These are phyloP conservation scores for Nyctibius bracteatus DNA, from an alignment of 2,113 vertebrate species.

Conservation along the genomic window DNA sequence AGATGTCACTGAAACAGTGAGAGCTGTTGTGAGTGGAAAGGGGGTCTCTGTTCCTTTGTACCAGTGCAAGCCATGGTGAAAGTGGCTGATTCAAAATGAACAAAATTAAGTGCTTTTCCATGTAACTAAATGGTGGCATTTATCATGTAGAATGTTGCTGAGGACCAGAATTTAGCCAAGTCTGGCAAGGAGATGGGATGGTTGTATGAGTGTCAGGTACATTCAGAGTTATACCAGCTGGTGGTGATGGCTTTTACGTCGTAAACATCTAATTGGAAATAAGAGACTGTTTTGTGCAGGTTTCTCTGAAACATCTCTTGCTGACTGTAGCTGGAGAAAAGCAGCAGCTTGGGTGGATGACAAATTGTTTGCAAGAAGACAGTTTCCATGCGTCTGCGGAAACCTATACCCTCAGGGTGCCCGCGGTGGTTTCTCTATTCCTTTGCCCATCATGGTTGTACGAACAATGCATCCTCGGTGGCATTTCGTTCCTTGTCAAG, in stretches of 20 bases:
- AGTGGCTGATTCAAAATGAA: neutral
- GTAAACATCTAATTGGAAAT: neutral
- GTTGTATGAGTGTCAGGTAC: neutral
- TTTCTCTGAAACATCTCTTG: constrained; percentile 9
- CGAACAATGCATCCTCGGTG: neutral
- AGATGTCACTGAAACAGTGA: neutral
- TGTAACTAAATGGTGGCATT: neutral
- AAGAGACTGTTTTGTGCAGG: neutral
- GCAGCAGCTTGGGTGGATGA: constrained; percentile 15
- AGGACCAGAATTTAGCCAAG: neutral
- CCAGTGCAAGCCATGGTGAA: neutral
- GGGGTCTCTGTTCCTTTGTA: neutral
- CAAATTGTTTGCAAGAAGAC: neutral
- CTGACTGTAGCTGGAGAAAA: neutral
- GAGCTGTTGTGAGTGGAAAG: neutral
- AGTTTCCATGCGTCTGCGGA: neutral
- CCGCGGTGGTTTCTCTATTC: neutral
- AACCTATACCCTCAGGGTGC: neutral
- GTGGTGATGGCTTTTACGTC: neutral
- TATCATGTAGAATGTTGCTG: neutral
- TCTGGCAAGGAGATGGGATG: neutral
- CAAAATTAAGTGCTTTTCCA: neutral
- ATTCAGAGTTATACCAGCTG: neutral
- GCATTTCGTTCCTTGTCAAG: neutral
- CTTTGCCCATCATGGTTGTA: neutral